Evolutionary conservation across 2,113 vertebrate species (phyloP).

Genomic region (Zosterops pallidus): DNA sequence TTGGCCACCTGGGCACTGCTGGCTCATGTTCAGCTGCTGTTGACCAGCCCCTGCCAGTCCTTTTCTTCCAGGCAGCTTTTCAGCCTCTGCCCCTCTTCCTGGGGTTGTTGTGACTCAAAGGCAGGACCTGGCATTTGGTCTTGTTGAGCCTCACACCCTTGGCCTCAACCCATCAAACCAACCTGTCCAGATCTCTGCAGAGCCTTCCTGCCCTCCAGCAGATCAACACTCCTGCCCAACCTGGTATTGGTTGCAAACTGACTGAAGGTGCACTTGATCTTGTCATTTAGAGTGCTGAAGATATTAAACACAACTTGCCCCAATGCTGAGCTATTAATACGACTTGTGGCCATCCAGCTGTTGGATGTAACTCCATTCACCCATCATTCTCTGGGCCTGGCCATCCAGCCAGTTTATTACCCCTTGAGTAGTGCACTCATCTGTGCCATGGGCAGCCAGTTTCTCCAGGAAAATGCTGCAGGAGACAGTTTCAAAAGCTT

Average conservation of each 20-base stretch:
- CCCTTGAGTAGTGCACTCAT: not conserved
- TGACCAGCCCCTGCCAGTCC: fast-evolving
- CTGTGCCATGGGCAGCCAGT: not conserved
- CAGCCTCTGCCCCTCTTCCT: not conserved
- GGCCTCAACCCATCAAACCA: not conserved
- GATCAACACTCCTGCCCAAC: not conserved
- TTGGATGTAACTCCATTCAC: no score
- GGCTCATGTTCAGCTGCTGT: not conserved
- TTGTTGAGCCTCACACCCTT: no score
- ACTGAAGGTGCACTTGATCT: not conserved
- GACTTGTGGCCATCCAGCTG: not conserved
- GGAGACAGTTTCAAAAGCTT: not conserved
- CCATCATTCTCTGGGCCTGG: not conserved
- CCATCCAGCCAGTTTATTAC: not conserved
- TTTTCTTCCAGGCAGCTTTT: not conserved
- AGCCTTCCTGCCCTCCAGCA: not conserved
- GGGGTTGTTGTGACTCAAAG: not conserved
- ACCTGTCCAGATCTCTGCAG: not conserved
- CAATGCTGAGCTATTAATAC: not conserved
- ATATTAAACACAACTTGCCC: not conserved
- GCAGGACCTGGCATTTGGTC: not conserved
- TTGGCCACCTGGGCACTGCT: not conserved
- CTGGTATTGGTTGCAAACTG: not conserved
- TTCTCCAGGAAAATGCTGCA: not conserved
- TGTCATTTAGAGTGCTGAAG: not conserved